A percentile compares a stretch with the other conserved stretches of the same genome.
These are phyloP conservation scores for Pseudotriccus pelzelni DNA, from an alignment of 2,797 vertebrate species.

Conservation along the genomic window DNA sequence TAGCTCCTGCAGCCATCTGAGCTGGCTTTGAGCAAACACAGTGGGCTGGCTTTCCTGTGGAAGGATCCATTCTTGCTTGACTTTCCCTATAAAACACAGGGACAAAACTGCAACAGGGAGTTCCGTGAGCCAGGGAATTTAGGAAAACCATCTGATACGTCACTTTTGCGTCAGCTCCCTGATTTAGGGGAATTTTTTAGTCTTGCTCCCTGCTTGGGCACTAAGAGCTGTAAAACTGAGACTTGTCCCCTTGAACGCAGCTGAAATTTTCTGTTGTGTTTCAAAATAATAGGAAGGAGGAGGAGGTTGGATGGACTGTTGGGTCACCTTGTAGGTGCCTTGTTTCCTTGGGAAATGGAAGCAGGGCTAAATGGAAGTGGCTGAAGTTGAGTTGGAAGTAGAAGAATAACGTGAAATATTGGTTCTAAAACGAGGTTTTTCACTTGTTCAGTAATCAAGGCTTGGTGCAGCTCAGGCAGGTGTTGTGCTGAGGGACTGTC, in stretches of 20 bases:
- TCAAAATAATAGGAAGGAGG: background rate
- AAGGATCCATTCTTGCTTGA: background rate
- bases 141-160: rapidly evolving
- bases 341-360: background rate
- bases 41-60: background rate
- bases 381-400: background rate
- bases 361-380: background rate
- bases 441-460: background rate
- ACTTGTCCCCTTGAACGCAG: rapidly evolving
- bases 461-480: background rate
- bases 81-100: background rate
- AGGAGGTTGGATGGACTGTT: background rate
- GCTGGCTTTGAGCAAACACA: background rate
- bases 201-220: background rate
- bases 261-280: background rate
- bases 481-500: background rate
- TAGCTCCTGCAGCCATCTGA: background rate
- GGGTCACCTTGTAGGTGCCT: background rate
- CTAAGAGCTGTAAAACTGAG: background rate
- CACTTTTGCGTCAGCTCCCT: background rate
- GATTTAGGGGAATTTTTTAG: background rate
- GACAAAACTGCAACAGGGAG: background rate
- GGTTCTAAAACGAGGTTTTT: rapidly evolving
- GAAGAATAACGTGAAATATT: background rate
- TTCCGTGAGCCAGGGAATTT: background rate